phyloP scores from a whole-genome alignment of 2,113 vertebrate species.

The Saimiri boliviensis region DNA sequence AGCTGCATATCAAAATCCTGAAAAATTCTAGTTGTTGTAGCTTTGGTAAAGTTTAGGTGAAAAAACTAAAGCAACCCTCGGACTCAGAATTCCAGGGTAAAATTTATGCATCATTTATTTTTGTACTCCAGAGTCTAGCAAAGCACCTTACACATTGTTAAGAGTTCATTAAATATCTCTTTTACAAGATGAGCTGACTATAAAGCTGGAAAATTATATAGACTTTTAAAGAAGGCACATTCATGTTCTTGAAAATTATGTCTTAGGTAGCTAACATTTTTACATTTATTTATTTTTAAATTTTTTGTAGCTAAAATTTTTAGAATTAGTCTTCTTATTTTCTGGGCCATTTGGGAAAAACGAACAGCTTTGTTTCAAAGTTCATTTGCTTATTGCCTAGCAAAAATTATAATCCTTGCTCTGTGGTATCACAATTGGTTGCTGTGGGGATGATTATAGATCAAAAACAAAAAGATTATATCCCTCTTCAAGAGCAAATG shows the following conservation, averaged over 20 bases:
- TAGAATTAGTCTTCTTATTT: slow-evolving; percentile 27
- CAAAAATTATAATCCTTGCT: slow-evolving; percentile 58
- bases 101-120: not conserved
- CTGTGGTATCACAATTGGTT: slow-evolving; percentile 4
- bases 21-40: slow-evolving; percentile 12
- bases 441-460: slow-evolving; percentile 62
- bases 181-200: not conserved
- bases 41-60: not conserved
- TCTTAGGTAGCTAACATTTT: slow-evolving; percentile 33
- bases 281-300: no score
- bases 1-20: not conserved
- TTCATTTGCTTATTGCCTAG: slow-evolving; percentile 51
- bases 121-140: not conserved
- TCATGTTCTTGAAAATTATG: not conserved
- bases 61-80: not conserved
- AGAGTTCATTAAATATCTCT: not conserved
- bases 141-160: not conserved
- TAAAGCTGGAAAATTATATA: not conserved
- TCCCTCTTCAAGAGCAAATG: slow-evolving; percentile 55
- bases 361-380: slow-evolving; percentile 16
- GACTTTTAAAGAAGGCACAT: not conserved
- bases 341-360: slow-evolving; percentile 33
- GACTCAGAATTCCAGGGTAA: not conserved
- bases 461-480: slow-evolving; percentile 54
- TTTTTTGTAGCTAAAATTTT: slow-evolving; percentile 35